These are phyloP conservation scores for Drosophila kohkoa DNA, from an alignment of 1,140 invertebrate species.

Conservation along the genomic window DNA sequence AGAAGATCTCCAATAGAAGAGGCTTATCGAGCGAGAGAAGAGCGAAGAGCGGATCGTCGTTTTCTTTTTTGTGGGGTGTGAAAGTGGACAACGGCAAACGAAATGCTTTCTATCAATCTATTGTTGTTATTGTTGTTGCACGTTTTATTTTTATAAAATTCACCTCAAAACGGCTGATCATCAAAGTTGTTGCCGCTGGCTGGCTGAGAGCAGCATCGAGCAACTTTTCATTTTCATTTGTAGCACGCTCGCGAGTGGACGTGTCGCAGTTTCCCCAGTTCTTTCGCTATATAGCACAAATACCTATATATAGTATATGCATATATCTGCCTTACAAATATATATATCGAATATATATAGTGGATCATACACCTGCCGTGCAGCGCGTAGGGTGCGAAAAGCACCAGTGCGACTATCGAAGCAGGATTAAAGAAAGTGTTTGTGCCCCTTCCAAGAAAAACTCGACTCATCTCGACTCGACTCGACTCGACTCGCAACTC, in stretches of 20 bases:
- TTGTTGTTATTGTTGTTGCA: slow-evolving; percentile 46
- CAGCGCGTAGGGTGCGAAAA: slow-evolving; percentile 48
- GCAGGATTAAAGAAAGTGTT: slow-evolving; percentile 10
- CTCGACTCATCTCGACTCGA: neutral
- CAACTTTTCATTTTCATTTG: slow-evolving; percentile 79
- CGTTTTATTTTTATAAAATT: slow-evolving; percentile 79
- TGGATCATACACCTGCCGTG: slow-evolving; percentile 61
- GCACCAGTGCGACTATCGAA: slow-evolving; percentile 34
- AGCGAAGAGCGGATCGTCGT: neutral
- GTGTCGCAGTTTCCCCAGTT: slow-evolving; percentile 56
- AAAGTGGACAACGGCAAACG: slow-evolving; percentile 49
- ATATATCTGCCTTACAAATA: slow-evolving; percentile 29
- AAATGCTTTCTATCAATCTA: slow-evolving; percentile 55
- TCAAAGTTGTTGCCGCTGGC: slow-evolving; percentile 44
- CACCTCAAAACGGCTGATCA: slow-evolving; percentile 81
- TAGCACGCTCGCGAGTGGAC: slow-evolving; percentile 78
- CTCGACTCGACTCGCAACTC: slow-evolving; percentile 17
- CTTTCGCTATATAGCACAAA: slow-evolving; percentile 48
- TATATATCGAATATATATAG: slow-evolving; percentile 42
- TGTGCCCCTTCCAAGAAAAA: neutral
- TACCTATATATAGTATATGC: slow-evolving; percentile 38
- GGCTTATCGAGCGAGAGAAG: slow-evolving; percentile 9
- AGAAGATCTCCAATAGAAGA: slow-evolving; percentile 19
- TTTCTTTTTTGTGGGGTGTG: slow-evolving; percentile 27
- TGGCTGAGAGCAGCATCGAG: slow-evolving; percentile 25